Evolutionary conservation across 2,888 invertebrate genomes (phyloP).

Genomic region (Synanthedon vespiformis): DNA sequence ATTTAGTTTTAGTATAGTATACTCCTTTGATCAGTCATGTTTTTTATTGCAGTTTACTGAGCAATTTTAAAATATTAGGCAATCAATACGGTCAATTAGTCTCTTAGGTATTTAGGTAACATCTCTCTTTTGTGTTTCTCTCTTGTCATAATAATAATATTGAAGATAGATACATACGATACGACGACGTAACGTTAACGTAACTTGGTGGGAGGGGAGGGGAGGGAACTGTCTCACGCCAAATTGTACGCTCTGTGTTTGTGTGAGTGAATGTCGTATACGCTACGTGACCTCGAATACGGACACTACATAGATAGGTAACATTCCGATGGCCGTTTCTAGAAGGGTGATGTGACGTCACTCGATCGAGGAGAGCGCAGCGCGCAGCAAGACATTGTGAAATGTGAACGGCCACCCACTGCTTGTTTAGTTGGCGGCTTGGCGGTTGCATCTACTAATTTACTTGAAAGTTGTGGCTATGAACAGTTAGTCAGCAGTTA

Average conservation of each 20-base stretch:
- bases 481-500: constrained; percentile 34
- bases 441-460: constrained; percentile 51
- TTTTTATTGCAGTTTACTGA: no score
- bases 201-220: no score
- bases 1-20: no score
- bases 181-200: no score
- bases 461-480: constrained; percentile 62
- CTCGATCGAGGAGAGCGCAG: constrained; percentile 46
- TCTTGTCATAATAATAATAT: no score
- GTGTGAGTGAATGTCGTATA: constrained; percentile 53
- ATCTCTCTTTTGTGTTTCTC: no score
- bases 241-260: constrained; percentile 16
- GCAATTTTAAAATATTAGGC: no score
- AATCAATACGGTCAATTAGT: no score
- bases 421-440: constrained; percentile 43
- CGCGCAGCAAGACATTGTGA: constrained; percentile 58
- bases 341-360: constrained; percentile 70
- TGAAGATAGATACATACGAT: no score
- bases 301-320: constrained; percentile 32
- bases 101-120: no score
- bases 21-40: no score
- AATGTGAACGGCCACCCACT: constrained; percentile 68
- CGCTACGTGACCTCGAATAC: not conserved
- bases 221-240: not conserved
- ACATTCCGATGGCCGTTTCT: constrained; percentile 39